Conservation (phyloP, 1,140 invertebrate species). For the Lithobius niger region DNA sequence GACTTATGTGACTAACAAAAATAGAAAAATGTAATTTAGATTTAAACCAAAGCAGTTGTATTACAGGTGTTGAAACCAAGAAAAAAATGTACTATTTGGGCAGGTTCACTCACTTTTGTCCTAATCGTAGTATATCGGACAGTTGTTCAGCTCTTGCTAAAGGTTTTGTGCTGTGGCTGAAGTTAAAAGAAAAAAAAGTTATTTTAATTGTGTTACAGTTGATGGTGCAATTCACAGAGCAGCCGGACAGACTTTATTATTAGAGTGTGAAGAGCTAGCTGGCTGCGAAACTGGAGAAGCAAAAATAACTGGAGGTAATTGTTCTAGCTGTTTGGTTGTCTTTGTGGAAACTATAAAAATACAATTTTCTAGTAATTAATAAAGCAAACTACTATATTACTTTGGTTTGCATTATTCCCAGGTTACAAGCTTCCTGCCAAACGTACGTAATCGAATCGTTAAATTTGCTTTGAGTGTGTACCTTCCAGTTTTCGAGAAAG, state of each 20-base stretch:
- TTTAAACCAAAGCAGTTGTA: too few relatives aligned
- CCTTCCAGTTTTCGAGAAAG: conserved; percentile 1
- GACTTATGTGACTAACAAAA: too few relatives aligned
- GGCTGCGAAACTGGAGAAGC: conserved; percentile 63
- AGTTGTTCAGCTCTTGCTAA: too few relatives aligned
- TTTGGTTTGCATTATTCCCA: not conserved
- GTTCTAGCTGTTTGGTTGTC: not conserved
- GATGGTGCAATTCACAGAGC: conserved; percentile 73
- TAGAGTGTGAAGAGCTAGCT: conserved; percentile 54
- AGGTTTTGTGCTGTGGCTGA: too few relatives aligned
- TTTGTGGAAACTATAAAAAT: not conserved
- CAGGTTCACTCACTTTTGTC: too few relatives aligned
- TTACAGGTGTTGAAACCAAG: too few relatives aligned
- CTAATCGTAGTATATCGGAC: too few relatives aligned
- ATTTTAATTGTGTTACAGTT: conserved; percentile 32
- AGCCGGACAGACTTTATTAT: conserved; percentile 48
- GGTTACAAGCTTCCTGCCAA: conserved; percentile 57
- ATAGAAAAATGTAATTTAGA: too few relatives aligned
- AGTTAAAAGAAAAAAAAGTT: not conserved
- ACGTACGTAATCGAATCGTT: conserved; percentile 35
- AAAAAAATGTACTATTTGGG: too few relatives aligned
- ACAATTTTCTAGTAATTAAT: not conserved
- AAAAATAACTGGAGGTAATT: conserved; percentile 52
- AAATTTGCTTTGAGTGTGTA: conserved; percentile 3
- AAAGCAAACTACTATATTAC: not conserved